A percentile compares a stretch with the other conserved stretches of the same genome.
These are phyloP conservation scores for Caenorhabditis sp. DNA, from an alignment of 2,888 invertebrate genomes.

Conservation along the genomic window DNA sequence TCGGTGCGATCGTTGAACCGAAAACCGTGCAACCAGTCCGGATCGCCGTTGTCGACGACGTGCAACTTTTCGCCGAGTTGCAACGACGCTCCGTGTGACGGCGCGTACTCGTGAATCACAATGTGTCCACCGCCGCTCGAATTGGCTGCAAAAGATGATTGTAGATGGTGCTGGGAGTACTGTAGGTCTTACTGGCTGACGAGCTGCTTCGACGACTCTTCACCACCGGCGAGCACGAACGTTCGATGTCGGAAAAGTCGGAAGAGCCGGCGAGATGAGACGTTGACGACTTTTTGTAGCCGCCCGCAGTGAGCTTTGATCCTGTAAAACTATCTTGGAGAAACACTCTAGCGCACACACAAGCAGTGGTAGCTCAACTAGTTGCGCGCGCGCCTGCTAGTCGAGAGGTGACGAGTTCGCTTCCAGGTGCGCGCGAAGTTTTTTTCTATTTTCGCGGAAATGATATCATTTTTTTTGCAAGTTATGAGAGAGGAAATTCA, in stretches of 20 bases:
- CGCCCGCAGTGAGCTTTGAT: conserved; percentile 28
- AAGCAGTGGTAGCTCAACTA: too few species aligned
- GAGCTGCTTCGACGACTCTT: conserved; percentile 48
- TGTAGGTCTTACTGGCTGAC: conserved; percentile 32
- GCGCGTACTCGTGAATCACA: conserved; percentile 67
- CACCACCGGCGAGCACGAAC: conserved; percentile 52
- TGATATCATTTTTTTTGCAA: too few species aligned
- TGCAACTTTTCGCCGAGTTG: conserved; percentile 64
- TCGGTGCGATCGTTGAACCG: conserved; percentile 52
- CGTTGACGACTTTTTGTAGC: conserved; percentile 10
- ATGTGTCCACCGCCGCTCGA: conserved; percentile 47
- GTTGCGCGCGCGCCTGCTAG: too few species aligned
- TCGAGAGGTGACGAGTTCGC: too few species aligned
- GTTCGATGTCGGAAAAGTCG: conserved; percentile 62
- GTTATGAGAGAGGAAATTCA: too few species aligned
- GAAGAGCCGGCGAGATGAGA: conserved; percentile 42
- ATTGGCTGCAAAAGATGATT: too few species aligned
- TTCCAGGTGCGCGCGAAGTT: too few species aligned
- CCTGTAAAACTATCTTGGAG: conserved; percentile 19
- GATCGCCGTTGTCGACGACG: conserved; percentile 69
- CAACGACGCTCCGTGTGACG: conserved; percentile 44
- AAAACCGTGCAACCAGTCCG: conserved; percentile 70
- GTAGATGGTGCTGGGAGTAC: not conserved
- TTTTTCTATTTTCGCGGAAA: too few species aligned
- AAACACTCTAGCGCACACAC: too few species aligned